Conservation (phyloP, 2,888 invertebrate genomes). For the Diaphora mendica region DNA sequence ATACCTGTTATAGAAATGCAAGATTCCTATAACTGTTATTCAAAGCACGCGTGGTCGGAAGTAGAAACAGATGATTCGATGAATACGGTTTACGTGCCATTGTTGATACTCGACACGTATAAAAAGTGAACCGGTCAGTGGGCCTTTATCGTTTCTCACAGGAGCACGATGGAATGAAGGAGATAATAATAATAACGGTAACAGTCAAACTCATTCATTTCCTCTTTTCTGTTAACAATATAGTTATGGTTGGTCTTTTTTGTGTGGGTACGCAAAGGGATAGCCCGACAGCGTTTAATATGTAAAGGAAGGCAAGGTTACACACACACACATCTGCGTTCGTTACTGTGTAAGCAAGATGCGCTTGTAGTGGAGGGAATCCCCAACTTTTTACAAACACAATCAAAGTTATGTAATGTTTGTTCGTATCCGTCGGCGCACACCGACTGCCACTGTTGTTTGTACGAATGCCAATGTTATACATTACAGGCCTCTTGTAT, state of each 20-base stretch:
- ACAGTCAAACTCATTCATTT: conserved; percentile 84
- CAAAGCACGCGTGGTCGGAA: conserved; percentile 68
- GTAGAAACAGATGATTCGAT: conserved; percentile 78
- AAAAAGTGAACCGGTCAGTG: conserved; percentile 85
- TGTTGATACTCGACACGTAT: conserved; percentile 79
- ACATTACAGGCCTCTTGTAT: conserved; percentile 78
- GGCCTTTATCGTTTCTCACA: conserved; percentile 80
- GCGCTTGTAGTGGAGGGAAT: conserved; percentile 85
- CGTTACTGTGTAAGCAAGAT: conserved; percentile 74
- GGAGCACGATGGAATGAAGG: conserved; percentile 77
- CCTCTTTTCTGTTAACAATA: conserved; percentile 81
- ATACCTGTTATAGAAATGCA: conserved; percentile 28
- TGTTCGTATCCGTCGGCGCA: conserved; percentile 82
- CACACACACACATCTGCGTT: conserved; percentile 76
- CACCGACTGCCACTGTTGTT: conserved; percentile 77
- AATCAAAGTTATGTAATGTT: conserved; percentile 87
- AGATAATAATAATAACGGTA: conserved; percentile 85
- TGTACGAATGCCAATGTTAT: conserved; percentile 84
- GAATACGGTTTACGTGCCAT: conserved; percentile 83
- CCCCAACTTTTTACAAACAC: conserved; percentile 87
- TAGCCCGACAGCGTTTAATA: conserved; percentile 85
- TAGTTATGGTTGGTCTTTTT: conserved; percentile 79
- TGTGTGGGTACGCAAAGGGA: conserved; percentile 85
- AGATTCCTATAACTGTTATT: conserved; percentile 49
- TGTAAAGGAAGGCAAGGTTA: conserved; percentile 86